phyloP scores from a whole-genome alignment of 2,888 invertebrate genomes.

The Euplexia lucipara region DNA sequence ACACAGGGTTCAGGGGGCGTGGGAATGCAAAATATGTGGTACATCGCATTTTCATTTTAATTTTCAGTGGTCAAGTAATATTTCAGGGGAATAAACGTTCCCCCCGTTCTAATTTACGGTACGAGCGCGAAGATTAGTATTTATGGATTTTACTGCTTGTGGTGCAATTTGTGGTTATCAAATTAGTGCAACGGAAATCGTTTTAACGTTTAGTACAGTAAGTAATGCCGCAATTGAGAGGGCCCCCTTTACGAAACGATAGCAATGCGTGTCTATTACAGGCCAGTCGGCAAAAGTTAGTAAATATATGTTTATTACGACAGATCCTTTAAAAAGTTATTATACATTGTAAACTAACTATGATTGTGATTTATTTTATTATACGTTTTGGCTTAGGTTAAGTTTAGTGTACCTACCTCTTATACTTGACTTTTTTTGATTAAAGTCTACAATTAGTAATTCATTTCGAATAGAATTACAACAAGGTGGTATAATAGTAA shows the following conservation, averaged over 20 bases:
- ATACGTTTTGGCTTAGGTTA: background rate
- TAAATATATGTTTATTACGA: conserved; percentile 3
- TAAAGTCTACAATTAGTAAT: too few relatives aligned
- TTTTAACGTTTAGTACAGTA: conserved; percentile 54
- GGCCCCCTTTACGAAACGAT: conserved; percentile 16
- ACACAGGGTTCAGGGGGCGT: conserved; percentile 63
- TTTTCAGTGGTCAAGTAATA: conserved; percentile 69
- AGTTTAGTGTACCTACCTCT: background rate
- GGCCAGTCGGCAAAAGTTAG: conserved; percentile 9
- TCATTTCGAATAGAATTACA: too few relatives aligned
- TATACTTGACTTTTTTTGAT: too few relatives aligned
- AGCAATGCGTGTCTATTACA: conserved; percentile 18
- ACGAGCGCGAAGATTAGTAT: conserved; percentile 65
- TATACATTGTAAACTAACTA: conserved; percentile 6
- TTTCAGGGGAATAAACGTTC: conserved; percentile 71
- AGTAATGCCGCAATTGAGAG: conserved; percentile 24
- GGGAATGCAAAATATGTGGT: conserved; percentile 66
- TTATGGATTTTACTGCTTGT: conserved; percentile 67
- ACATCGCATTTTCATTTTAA: conserved; percentile 73
- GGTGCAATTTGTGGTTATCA: conserved; percentile 66
- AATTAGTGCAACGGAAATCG: conserved; percentile 63
- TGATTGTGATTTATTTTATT: conserved; percentile 1
- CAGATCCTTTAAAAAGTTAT: background rate
- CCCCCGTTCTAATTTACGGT: conserved; percentile 66
- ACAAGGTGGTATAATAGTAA: too few relatives aligned